Evolutionary conservation across 1,140 invertebrate species (phyloP).

Genomic region (Eupristina koningsbergeri): DNA sequence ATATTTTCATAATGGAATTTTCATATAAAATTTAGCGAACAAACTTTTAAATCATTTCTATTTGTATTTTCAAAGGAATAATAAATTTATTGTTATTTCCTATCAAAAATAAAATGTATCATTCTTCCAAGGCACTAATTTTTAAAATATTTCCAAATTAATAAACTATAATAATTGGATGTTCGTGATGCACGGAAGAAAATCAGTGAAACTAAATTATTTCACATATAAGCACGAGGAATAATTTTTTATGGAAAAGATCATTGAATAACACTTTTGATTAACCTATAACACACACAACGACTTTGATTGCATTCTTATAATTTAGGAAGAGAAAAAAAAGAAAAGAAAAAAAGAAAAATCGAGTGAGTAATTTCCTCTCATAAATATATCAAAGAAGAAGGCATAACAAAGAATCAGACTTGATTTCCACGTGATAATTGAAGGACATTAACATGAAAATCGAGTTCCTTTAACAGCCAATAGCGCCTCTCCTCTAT

Average conservation of each 20-base stretch:
- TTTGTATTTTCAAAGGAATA: too few relatives aligned
- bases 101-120: too few relatives aligned
- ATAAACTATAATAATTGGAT: too few relatives aligned
- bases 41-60: too few relatives aligned
- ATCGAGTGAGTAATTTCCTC: neutral
- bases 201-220: too few relatives aligned
- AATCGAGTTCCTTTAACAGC: neutral
- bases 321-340: neutral
- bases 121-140: too few relatives aligned
- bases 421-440: neutral
- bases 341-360: too few relatives aligned
- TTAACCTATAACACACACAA: neutral
- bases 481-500: neutral
- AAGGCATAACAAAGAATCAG: neutral
- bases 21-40: too few relatives aligned
- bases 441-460: neutral
- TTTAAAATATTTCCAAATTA: too few relatives aligned
- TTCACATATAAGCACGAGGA: too few relatives aligned
- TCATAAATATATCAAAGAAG: neutral
- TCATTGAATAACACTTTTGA: neutral
- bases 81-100: too few relatives aligned
- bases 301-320: neutral
- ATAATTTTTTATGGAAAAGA: neutral
- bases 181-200: neutral
- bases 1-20: too few relatives aligned